Conservation (phyloP, 2,797 vertebrate genomes). For the Stomatorhinus walkeri region DNA sequence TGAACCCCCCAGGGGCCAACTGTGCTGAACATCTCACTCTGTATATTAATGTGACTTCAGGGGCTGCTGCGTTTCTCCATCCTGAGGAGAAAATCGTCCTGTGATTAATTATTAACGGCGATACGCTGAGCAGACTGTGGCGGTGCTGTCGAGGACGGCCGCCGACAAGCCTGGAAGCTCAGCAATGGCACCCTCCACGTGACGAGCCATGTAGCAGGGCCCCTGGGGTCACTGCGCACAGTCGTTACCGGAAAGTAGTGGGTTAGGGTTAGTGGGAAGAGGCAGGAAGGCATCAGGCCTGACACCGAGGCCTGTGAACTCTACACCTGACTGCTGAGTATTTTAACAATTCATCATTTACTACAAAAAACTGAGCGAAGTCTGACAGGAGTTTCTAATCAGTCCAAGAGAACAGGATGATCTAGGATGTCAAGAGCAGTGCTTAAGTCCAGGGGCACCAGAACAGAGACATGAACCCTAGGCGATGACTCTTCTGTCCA, state of each 20-base stretch:
- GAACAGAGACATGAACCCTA: background rate
- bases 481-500: background rate
- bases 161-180: background rate
- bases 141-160: background rate
- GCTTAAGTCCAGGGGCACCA: background rate
- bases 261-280: background rate
- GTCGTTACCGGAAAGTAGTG: background rate
- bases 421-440: background rate
- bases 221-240: background rate
- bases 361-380: background rate
- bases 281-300: background rate
- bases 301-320: background rate
- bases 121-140: background rate
- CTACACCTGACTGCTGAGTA: background rate
- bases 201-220: background rate
- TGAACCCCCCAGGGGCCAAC: background rate
- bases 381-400: background rate
- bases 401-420: background rate
- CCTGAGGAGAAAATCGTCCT: background rate
- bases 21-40: background rate
- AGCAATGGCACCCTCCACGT: background rate
- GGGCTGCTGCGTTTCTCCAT: background rate
- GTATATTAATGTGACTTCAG: constrained; percentile 4
- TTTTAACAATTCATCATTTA: background rate
- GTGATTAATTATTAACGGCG: background rate